Conservation (phyloP, 1,140 invertebrate species). For the Rhagoletis pomonella region DNA sequence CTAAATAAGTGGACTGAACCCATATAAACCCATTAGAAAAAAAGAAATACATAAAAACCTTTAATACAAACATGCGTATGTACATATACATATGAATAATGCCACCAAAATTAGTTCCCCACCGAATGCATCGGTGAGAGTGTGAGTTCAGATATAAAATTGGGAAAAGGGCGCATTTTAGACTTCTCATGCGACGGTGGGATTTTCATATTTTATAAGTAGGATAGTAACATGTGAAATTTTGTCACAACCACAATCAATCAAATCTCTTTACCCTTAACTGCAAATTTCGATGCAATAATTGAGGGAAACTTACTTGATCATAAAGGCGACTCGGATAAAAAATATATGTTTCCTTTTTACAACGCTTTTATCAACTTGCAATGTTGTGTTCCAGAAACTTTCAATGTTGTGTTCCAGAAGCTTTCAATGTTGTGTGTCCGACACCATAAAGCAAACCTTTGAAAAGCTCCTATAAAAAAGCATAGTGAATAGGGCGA, state of each 20-base stretch:
- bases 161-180: neutral
- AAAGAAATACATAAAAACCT: neutral
- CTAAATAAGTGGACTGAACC: constrained; percentile 27
- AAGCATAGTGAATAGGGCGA: too few species aligned
- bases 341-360: too few species aligned
- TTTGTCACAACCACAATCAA: neutral
- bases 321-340: too few species aligned
- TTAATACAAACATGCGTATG: neutral
- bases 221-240: neutral
- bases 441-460: too few species aligned
- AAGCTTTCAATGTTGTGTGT: too few species aligned
- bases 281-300: too few species aligned
- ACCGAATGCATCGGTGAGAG: constrained; percentile 6
- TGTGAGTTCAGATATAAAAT: neutral
- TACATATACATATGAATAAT: neutral
- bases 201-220: constrained; percentile 13
- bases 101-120: constrained; percentile 44
- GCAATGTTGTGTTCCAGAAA: too few species aligned
- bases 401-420: too few species aligned
- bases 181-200: neutral
- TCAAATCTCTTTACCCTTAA: neutral
- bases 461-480: too few species aligned
- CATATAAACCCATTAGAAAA: neutral
- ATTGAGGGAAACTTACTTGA: too few species aligned
- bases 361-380: too few species aligned